Base-by-base conservation (phyloP, 2,797 vertebrate species). In the Hybognathus amarus region DNA sequence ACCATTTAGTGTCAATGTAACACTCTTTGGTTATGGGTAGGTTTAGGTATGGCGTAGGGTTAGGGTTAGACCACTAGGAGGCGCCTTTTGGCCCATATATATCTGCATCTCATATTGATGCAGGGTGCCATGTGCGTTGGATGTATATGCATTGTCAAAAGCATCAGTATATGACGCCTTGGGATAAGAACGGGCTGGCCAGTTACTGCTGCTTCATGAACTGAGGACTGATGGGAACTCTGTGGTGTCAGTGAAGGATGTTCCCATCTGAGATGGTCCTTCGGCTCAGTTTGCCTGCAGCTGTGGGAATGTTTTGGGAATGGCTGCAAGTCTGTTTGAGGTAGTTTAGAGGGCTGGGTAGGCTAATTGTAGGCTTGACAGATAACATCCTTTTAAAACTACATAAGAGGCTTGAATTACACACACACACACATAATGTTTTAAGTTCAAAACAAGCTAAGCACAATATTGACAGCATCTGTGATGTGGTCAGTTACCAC, bases 251-350 rank as follows among this genome's bases (percentile, higher is more conserved):
- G 40, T 71, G 40, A 52, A 69, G 56, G 56, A 40, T 61, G 61
- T 74, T 38, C 63, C 40, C 42, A 64, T 33, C 27, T 83, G 38
- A 83, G 30, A 56, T 74, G 18, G 6, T 67, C n/a, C 11, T 50
- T 82, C 15, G 2, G 18, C 27, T 33, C 12, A n/a, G 17, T 45
- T 15, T 33, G 42, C 64, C 50, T 77, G 17, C 61, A 80, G 83
- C 86, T 86, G 80, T 85, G 88, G 77, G 56, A 89, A 61, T 89
- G 88, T 87, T 85, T 82, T 86, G 70, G 82, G 82, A 77, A 47
- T 83, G 88, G 84, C 73, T 82, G 80, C 82, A 85, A 87, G 89
- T 90, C 85, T 84, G 83, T 85, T 76, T 24, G 77, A 86, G 77
- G 79, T 86, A 87, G n/a, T n/a, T n/a, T n/a, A n/a, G 84, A 75